Percentiles rank a stretch among this genome's conserved stretches.
phyloP scores from a whole-genome alignment of 92 coral and sea anemone genomes.

The Heliopora coerulea region DNA sequence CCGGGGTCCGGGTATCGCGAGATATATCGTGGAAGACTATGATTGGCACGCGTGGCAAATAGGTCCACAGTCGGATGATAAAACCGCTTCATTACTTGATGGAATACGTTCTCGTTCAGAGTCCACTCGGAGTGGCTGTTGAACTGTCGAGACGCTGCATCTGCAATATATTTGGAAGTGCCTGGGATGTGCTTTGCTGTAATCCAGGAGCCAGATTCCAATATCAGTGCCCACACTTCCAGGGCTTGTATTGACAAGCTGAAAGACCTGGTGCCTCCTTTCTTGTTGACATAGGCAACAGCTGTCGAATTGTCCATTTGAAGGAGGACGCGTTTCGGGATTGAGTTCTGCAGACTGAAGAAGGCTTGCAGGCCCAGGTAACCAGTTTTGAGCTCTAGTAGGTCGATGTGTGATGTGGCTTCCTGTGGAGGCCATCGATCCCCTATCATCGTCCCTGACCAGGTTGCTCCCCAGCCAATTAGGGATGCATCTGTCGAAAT shows the following conservation, averaged over 20 bases:
- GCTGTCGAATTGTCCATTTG: constrained; percentile 63
- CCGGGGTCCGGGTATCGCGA: constrained; percentile 57
- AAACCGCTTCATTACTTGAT: constrained; percentile 19
- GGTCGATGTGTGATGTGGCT: constrained; percentile 49
- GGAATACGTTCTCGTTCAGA: constrained; percentile 35
- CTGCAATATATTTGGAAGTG: constrained; percentile 62
- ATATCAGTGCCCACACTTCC: constrained; percentile 50
- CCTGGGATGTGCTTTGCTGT: constrained; percentile 67
- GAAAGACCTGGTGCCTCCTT: constrained; percentile 45
- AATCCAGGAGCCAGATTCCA: constrained; percentile 45
- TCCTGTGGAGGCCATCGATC: constrained; percentile 52
- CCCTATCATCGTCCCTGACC: constrained; percentile 45
- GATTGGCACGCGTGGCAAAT: constrained; percentile 50
- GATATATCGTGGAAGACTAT: constrained; percentile 51
- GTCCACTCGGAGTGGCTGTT: constrained; percentile 52
- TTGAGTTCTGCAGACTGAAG: background rate
- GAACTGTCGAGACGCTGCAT: constrained; percentile 56
- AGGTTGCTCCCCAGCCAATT: constrained; percentile 52
- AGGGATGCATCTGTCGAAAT: constrained; percentile 50
- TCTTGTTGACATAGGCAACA: constrained; percentile 56
- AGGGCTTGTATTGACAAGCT: constrained; percentile 36
- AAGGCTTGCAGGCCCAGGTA: constrained; percentile 43
- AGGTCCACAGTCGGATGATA: constrained; percentile 59
- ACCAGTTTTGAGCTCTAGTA: constrained; percentile 54
- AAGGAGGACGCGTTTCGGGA: no score